Percentiles rank a stretch among this genome's conserved stretches.
Conservation (phyloP, 2,888 invertebrate genomes). For the Dicycla oo region DNA sequence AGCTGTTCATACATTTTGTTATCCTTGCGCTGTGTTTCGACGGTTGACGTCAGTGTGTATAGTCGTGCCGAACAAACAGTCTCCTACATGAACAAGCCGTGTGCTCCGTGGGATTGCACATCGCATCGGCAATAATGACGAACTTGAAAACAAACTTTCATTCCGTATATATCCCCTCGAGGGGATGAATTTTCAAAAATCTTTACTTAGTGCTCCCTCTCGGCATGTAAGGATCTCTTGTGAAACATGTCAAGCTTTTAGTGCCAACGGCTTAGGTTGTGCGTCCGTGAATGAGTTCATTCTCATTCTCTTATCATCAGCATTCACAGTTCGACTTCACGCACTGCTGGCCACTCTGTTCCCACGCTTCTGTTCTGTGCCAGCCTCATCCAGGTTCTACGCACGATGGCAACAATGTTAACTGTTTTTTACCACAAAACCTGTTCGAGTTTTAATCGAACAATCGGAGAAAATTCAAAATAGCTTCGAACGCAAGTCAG, state of each 20-base stretch:
- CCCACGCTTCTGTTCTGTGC: neutral
- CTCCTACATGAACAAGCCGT: neutral
- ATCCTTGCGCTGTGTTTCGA: neutral
- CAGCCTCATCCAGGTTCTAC: neutral
- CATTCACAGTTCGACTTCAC: neutral
- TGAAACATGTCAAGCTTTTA: neutral
- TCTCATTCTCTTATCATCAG: neutral
- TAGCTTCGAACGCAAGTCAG: neutral
- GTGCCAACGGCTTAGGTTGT: neutral
- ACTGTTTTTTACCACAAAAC: neutral
- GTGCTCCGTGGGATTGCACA: no score
- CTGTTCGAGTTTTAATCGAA: neutral
- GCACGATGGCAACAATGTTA: neutral
- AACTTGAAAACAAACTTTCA: no score
- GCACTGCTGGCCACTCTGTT: neutral
- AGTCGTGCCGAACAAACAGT: neutral
- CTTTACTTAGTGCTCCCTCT: neutral
- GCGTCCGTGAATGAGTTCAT: neutral
- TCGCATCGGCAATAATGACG: no score
- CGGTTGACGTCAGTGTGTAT: neutral
- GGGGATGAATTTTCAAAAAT: neutral
- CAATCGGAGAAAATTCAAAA: neutral
- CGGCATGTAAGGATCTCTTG: neutral
- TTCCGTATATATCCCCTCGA: no score
- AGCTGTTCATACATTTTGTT: neutral